These are phyloP conservation scores for Bilobella aurantiaca DNA, from an alignment of 1,140 invertebrate species.

Conservation along the genomic window DNA sequence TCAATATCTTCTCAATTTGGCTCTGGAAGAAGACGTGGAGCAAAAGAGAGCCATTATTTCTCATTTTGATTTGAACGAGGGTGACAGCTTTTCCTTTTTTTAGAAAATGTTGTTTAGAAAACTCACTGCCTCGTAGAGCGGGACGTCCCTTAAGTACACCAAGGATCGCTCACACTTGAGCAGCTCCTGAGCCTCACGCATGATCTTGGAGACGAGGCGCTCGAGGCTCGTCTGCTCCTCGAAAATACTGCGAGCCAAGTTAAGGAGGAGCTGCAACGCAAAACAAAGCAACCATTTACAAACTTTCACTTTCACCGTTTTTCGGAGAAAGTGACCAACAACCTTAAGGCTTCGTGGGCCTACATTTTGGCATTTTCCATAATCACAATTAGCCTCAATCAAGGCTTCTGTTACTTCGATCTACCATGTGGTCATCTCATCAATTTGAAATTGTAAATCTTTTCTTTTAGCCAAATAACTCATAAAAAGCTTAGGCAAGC, in stretches of 20 bases:
- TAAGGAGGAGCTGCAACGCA: constrained; percentile 60
- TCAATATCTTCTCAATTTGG: constrained; percentile 69
- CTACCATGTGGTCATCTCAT: too few species aligned
- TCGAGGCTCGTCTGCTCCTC: constrained; percentile 80
- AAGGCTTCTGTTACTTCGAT: too few species aligned
- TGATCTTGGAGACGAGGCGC: constrained; percentile 87
- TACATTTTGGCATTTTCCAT: too few species aligned
- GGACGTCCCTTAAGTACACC: constrained; percentile 75
- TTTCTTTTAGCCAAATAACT: too few species aligned
- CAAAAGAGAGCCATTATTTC: not conserved
- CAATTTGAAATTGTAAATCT: too few species aligned
- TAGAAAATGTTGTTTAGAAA: not conserved
- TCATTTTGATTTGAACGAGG: not conserved
- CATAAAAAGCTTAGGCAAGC: too few species aligned
- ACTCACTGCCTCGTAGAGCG: constrained; percentile 66
- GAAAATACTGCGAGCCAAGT: constrained; percentile 76
- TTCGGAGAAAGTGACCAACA: too few species aligned
- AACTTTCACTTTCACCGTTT: not conserved
- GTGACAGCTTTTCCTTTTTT: not conserved
- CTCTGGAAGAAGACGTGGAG: constrained; percentile 48
- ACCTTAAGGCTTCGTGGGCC: too few species aligned
- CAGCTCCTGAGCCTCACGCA: constrained; percentile 84
- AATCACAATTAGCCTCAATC: too few species aligned
- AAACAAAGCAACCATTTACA: constrained; percentile 1
- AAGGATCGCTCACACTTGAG: constrained; percentile 85